Percentiles rank a stretch among this genome's conserved stretches.
phyloP scores from a whole-genome alignment of 2,113 vertebrate species.

The Phrynosoma blainvillii region DNA sequence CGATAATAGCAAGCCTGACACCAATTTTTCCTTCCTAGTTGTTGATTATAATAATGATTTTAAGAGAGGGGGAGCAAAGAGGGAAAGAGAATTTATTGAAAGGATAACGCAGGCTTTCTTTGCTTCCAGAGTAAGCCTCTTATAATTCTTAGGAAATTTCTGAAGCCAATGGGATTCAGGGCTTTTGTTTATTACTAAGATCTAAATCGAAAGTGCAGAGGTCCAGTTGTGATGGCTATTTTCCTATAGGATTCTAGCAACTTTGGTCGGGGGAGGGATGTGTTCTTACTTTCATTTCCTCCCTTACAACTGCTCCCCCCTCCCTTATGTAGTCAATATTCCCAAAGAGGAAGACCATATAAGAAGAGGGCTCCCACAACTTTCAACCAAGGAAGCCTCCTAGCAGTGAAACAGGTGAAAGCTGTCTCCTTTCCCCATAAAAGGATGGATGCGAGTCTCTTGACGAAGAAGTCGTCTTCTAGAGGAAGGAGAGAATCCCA shows the following conservation, averaged over 20 bases:
- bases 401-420: rapidly evolving
- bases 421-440: background rate
- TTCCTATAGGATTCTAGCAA: background rate
- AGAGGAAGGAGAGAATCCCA: background rate
- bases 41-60: background rate
- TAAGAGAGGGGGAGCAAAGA: rapidly evolving
- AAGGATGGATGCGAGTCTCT: background rate
- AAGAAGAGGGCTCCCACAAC: background rate
- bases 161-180: background rate
- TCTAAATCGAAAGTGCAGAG: background rate
- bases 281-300: background rate
- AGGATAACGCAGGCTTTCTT: background rate
- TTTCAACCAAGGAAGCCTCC: background rate
- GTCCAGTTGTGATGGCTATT: background rate
- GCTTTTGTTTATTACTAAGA: background rate
- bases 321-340: background rate
- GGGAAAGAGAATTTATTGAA: background rate
- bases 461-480: background rate
- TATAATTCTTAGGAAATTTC: background rate
- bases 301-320: background rate
- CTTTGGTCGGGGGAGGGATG: too few relatives aligned
- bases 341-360: background rate
- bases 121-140: background rate
- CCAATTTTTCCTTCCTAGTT: background rate
- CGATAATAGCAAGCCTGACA: constrained; percentile 4